phyloP scores from a whole-genome alignment of 2,113 vertebrate genomes.

The Alaudala cheleensis region DNA sequence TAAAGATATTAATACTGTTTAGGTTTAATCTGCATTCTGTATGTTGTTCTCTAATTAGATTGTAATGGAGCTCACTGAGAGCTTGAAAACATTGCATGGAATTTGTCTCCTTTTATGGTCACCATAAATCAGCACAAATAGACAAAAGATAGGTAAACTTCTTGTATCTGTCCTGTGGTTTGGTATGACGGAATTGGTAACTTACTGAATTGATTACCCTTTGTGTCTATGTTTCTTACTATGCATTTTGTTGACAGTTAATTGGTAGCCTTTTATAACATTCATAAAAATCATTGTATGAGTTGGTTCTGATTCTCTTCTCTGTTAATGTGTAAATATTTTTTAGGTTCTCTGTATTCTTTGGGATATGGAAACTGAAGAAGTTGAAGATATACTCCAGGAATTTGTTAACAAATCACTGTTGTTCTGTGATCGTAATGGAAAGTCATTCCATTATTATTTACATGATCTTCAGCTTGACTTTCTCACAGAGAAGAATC shows the following conservation, averaged over 20 bases:
- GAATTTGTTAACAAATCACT: constrained; percentile 97
- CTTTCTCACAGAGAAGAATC: constrained; percentile 92
- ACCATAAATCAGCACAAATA: background rate
- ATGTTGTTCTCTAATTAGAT: background rate
- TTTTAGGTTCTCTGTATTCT: constrained; percentile 89
- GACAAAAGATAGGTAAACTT: background rate
- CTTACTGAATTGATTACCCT: background rate
- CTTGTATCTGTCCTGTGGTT: background rate
- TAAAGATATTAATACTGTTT: background rate
- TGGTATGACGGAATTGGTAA: background rate
- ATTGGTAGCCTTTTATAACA: background rate
- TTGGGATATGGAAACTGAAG: constrained; percentile 92
- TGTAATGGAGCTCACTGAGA: background rate
- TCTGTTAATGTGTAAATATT: background rate
- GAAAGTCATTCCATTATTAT: constrained; percentile 89
- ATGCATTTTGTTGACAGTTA: background rate
- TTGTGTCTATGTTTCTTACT: background rate
- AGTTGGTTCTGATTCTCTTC: background rate
- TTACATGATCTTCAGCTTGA: constrained; percentile 96
- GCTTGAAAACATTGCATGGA: background rate
- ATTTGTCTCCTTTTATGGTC: background rate
- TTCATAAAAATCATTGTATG: background rate
- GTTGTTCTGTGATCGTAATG: constrained; percentile 88
- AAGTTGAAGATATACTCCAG: constrained; percentile 92
- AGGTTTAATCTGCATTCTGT: background rate